These are phyloP conservation scores for Heliconius hortense DNA, from an alignment of 2,888 invertebrate species.

Conservation along the genomic window DNA sequence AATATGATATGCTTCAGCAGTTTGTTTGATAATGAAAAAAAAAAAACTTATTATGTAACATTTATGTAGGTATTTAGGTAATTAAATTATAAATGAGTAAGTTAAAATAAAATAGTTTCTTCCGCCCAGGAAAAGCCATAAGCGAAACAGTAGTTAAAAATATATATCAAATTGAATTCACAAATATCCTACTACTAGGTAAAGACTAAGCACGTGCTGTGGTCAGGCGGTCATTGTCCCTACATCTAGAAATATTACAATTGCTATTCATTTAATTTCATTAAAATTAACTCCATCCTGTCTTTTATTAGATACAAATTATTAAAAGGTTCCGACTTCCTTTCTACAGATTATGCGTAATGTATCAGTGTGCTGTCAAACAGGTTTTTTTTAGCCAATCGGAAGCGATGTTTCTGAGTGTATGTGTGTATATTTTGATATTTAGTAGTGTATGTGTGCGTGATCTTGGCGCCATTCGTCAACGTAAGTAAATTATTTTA, in stretches of 20 bases:
- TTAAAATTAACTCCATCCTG: slow-evolving; percentile 19
- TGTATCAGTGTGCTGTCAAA: not conserved
- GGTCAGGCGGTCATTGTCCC: slow-evolving; percentile 7
- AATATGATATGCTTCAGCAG: no score
- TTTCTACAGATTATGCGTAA: slow-evolving; percentile 3
- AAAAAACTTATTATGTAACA: no score
- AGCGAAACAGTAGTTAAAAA: no score
- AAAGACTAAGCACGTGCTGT: not conserved
- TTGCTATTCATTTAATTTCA: slow-evolving; percentile 11
- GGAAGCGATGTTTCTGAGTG: slow-evolving; percentile 1
- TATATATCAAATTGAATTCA: not conserved
- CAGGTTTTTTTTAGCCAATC: slow-evolving; percentile 16
- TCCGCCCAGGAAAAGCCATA: no score
- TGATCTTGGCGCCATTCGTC: slow-evolving; percentile 45
- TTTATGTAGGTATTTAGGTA: no score
- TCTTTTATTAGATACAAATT: slow-evolving; percentile 19
- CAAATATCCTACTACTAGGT: not conserved
- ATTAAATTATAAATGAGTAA: no score
- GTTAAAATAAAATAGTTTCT: no score
- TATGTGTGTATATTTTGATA: slow-evolving; percentile 12
- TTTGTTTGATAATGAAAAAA: no score
- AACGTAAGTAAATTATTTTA: slow-evolving; percentile 44
- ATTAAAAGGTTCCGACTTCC: slow-evolving; percentile 26
- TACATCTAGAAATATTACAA: not conserved
- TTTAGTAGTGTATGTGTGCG: slow-evolving; percentile 31